Evolutionary conservation across 2,113 vertebrate genomes (phyloP), one percentile per base, ranked within the genome.

Genomic region (Phylloscopus trochiloides): DNA sequence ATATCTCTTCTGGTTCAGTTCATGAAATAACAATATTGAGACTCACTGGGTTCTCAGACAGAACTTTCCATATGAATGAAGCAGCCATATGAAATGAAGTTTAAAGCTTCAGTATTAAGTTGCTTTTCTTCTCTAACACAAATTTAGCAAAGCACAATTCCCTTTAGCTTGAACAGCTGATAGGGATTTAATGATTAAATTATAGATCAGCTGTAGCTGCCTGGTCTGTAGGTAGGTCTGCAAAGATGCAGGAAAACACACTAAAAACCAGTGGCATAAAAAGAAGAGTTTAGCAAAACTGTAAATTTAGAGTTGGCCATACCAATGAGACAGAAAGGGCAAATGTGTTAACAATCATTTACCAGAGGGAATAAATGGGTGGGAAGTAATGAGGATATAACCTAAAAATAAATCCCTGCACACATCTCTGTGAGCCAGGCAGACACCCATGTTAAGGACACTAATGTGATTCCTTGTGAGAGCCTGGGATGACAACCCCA

Each of bases 341-440:
- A 81, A 85, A 74, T 0, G 31, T 68, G 65, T 28, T 28, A 75
- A 22, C 63, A 52, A 7, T 59, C 61, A 6, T 52, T 86, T 45
- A 84, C 76, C 59, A 86, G 76, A 65, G 70, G 45, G 72, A 67
- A 84, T 57, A 91, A 94, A 91, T 10, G 57, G 45, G 28, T 3
- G 28, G 77, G 73, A 91, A 86, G 48, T 67, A 91, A 94, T 86
- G 81, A 95, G 83, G 84, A 55, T 72, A 17, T 4, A 77, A 43
- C 40, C 88, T 94, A 84, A 96, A 95, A 94, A 94, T 90, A 95
- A 52, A 77, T 21, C 24, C 61, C 52, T 58, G 50, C 32, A 77
- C 77, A 29, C 85, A 50, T 48, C 6, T 24, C 25, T 19, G 50
- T 38, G 77, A 90, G 67, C 32, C 42, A 62, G 34, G 51, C 48